These are phyloP conservation scores for Ciconia nigra DNA, from an alignment of 2,797 vertebrate species.

Conservation along the genomic window DNA sequence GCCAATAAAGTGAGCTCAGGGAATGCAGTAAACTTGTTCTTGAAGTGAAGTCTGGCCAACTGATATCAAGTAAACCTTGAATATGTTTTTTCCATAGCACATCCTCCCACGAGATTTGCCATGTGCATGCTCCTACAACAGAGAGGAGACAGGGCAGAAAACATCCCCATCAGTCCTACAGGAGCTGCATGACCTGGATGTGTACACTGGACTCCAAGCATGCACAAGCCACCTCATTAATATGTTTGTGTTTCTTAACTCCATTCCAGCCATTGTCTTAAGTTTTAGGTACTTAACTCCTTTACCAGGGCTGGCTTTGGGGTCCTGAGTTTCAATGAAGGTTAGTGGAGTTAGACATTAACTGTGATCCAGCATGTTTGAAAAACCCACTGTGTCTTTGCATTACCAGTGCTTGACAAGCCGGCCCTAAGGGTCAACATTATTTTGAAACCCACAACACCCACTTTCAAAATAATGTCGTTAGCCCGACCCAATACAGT, in stretches of 20 bases:
- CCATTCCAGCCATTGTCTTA: not conserved
- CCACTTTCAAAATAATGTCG: not conserved
- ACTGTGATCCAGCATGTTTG: not conserved
- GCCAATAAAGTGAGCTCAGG: not conserved
- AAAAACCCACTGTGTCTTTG: not conserved
- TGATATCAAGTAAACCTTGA: not conserved
- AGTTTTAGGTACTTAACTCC: not conserved
- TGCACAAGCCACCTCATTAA: not conserved
- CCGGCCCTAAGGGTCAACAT: not conserved
- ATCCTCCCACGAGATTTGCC: not conserved
- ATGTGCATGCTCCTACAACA: not conserved
- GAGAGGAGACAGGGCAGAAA: not conserved
- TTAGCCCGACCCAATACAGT: not conserved
- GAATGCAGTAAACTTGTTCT: not conserved
- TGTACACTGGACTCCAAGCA: not conserved
- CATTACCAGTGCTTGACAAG: not conserved
- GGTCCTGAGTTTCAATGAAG: not conserved
- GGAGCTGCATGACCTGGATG: not conserved
- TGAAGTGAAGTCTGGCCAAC: not conserved
- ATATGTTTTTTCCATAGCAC: not conserved
- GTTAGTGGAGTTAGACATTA: not conserved
- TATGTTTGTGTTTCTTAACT: not conserved
- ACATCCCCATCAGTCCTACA: not conserved
- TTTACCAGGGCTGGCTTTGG: not conserved
- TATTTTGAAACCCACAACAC: not conserved